phyloP scores from a whole-genome alignment of 1,140 invertebrate species.

The Cydia splendana region DNA sequence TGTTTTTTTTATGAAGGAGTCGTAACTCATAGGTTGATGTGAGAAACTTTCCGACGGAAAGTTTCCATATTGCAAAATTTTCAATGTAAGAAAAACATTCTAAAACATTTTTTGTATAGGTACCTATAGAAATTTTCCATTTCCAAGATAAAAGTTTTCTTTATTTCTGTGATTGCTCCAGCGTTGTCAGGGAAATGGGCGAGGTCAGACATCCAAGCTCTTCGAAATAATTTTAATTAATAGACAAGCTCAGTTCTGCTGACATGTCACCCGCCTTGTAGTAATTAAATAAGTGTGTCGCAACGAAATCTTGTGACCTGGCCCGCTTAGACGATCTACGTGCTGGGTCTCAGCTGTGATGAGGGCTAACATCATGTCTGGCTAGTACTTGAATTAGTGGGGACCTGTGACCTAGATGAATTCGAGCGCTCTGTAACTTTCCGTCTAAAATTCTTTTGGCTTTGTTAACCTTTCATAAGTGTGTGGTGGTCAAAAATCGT shows the following conservation, averaged over 20 bases:
- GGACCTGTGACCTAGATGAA: not conserved
- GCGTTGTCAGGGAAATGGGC: too few species aligned
- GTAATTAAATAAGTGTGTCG: constrained; percentile 18
- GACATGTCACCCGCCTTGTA: not conserved
- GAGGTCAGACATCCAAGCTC: not conserved
- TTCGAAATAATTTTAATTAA: not conserved
- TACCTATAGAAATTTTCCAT: too few species aligned
- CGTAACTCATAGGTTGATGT: too few species aligned
- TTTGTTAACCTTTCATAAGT: too few species aligned
- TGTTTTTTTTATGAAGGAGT: too few species aligned
- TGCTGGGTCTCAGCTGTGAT: constrained; percentile 6
- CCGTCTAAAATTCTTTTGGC: not conserved
- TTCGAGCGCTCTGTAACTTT: not conserved
- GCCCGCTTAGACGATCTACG: constrained; percentile 1
- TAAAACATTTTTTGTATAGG: too few species aligned
- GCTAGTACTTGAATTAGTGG: not conserved
- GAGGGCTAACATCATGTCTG: constrained; percentile 4
- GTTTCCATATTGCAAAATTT: too few species aligned
- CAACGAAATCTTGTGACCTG: constrained; percentile 16
- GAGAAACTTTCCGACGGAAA: too few species aligned
- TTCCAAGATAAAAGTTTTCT: too few species aligned
- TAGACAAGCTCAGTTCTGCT: not conserved
- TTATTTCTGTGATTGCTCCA: too few species aligned
- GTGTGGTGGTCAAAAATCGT: too few species aligned
- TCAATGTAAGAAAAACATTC: too few species aligned